Conservation (phyloP, 1,140 invertebrate genomes). For the Armadillidium nasatum region DNA sequence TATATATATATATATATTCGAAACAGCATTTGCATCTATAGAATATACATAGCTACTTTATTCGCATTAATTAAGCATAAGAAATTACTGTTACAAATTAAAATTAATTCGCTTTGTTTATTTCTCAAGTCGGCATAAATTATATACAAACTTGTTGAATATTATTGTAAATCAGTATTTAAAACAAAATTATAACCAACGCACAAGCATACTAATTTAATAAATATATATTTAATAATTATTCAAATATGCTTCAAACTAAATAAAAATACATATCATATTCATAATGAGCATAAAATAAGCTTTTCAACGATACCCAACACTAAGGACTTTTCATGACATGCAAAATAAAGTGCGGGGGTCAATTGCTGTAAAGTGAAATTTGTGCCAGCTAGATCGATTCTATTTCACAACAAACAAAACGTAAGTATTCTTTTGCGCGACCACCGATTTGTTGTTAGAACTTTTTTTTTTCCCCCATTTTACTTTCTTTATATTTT, state of each 20-base stretch:
- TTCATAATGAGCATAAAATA: slow-evolving; percentile 23
- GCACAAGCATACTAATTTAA: no score
- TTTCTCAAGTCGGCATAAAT: no score
- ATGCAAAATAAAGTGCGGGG: slow-evolving; percentile 38
- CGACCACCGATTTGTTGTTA: slow-evolving; percentile 16
- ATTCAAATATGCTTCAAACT: neutral
- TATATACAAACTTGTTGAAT: no score
- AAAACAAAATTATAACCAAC: no score
- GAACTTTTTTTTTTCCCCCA: neutral
- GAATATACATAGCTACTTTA: no score
- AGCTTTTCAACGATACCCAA: slow-evolving; percentile 45
- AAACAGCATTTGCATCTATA: no score
- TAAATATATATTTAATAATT: neutral
- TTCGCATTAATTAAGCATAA: no score
- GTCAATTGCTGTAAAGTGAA: slow-evolving; percentile 45
- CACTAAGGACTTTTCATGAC: slow-evolving; percentile 36
- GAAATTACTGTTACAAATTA: no score
- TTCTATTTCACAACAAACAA: slow-evolving; percentile 46
- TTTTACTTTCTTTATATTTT: neutral
- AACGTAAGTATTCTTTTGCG: slow-evolving; percentile 38
- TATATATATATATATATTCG: no score
- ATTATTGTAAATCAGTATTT: no score
- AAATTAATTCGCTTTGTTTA: no score
- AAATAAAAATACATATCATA: neutral
- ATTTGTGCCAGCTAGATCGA: slow-evolving; percentile 46